phyloP scores from a whole-genome alignment of 2,888 invertebrate species.

The Julus scandinavius region DNA sequence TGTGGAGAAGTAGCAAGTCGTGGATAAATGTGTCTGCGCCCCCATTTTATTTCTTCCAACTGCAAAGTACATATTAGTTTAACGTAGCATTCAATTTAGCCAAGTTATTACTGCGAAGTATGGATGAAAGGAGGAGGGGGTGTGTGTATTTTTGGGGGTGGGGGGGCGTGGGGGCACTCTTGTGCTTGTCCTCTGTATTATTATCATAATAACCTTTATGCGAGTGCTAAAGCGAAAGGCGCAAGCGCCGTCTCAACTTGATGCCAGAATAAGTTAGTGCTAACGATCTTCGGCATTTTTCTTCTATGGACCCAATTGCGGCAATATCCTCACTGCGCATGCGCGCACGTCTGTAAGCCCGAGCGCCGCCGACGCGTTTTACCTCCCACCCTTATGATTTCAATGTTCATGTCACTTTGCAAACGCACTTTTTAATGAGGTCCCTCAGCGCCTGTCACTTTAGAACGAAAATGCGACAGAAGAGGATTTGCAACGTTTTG shows the following conservation, averaged over 20 bases:
- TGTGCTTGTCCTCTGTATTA: neutral
- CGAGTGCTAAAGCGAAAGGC: neutral
- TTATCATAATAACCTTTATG: conserved; percentile 32
- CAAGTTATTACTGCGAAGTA: conserved; percentile 8
- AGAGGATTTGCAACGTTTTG: neutral
- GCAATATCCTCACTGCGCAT: neutral
- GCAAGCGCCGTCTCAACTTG: neutral
- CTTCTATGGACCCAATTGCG: neutral
- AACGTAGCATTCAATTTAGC: conserved; percentile 32
- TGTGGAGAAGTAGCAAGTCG: conserved; percentile 6
- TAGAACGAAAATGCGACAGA: neutral
- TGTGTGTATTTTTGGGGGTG: neutral
- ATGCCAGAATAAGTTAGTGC: neutral
- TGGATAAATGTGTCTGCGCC: neutral
- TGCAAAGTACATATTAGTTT: conserved; percentile 42
- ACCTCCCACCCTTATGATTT: neutral
- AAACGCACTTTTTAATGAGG: conserved; percentile 29
- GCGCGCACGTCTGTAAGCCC: neutral
- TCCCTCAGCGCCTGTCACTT: conserved; percentile 42
- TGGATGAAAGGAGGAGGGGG: neutral
- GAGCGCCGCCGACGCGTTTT: neutral
- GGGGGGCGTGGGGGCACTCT: neutral
- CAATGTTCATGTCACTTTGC: conserved; percentile 35
- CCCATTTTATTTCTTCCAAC: conserved; percentile 23
- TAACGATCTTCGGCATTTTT: conserved; percentile 20